These are phyloP conservation scores for Nasalis larvatus DNA, from an alignment of 2,113 vertebrate species.

Conservation along the genomic window DNA sequence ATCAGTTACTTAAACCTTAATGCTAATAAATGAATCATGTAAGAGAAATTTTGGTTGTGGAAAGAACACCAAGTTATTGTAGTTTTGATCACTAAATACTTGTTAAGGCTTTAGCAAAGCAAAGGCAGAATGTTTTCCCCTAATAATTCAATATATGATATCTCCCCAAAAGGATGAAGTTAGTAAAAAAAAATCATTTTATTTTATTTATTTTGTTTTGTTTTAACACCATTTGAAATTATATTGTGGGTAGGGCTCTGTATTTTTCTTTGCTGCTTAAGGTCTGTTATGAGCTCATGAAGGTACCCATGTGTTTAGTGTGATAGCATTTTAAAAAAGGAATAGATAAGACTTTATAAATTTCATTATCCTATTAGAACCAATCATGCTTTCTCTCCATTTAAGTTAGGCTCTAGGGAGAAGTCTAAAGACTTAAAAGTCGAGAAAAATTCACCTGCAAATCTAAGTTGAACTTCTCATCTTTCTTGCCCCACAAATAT, in stretches of 20 bases:
- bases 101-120: neutral
- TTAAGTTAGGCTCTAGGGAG: neutral
- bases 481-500: neutral
- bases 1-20: neutral
- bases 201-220: neutral
- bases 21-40: neutral
- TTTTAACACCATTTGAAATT: neutral
- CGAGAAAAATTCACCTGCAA: neutral
- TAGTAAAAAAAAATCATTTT: neutral
- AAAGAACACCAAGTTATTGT: neutral
- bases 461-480: neutral
- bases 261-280: neutral
- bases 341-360: neutral
- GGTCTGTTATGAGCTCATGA: neutral
- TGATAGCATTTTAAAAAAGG: neutral
- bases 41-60: neutral
- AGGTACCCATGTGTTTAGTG: neutral
- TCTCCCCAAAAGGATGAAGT: neutral
- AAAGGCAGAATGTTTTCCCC: neutral
- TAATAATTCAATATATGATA: neutral
- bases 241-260: neutral
- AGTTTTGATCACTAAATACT: neutral
- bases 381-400: neutral
- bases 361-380: neutral
- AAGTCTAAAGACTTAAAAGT: neutral